Conservation (phyloP, 2,113 vertebrate genomes). For the Sula dactylatra region DNA sequence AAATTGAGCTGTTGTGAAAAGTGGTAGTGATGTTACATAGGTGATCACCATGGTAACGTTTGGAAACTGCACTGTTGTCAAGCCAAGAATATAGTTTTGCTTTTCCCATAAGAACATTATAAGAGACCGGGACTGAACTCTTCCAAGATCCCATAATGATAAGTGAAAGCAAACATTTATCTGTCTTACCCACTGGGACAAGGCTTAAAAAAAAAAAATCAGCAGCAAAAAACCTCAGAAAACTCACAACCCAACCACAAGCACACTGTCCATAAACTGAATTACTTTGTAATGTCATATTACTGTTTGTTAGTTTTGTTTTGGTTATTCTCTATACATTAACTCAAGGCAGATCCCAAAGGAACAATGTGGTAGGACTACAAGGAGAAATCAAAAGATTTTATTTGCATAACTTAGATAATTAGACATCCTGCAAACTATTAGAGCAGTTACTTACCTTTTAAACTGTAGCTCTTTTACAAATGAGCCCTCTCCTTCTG, state of each 20-base stretch:
- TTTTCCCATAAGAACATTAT: constrained; percentile 57
- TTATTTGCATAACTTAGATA: constrained; percentile 50
- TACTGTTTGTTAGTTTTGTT: background rate
- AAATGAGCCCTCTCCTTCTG: background rate
- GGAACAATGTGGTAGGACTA: background rate
- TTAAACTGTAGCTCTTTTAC: constrained; percentile 1
- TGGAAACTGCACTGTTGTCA: constrained; percentile 67
- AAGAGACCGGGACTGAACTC: constrained; percentile 44
- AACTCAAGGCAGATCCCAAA: constrained; percentile 32
- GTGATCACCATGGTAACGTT: constrained; percentile 78
- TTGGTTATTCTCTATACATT: constrained; percentile 12
- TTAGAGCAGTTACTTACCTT: constrained; percentile 38
- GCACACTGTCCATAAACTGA: constrained; percentile 1
- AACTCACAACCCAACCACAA: background rate
- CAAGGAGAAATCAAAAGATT: constrained; percentile 24
- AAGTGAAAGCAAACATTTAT: constrained; percentile 48
- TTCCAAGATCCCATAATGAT: constrained; percentile 48
- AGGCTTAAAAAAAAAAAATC: background rate
- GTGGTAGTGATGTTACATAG: constrained; percentile 71
- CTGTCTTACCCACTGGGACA: background rate
- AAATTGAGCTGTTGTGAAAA: constrained; percentile 78
- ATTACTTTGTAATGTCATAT: constrained; percentile 14
- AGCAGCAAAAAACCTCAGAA: background rate
- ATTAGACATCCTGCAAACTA: constrained; percentile 46
- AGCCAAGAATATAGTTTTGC: constrained; percentile 57